Evolutionary conservation across 2,113 vertebrate species (phyloP).

Genomic region (Prochilodus magdalenae): DNA sequence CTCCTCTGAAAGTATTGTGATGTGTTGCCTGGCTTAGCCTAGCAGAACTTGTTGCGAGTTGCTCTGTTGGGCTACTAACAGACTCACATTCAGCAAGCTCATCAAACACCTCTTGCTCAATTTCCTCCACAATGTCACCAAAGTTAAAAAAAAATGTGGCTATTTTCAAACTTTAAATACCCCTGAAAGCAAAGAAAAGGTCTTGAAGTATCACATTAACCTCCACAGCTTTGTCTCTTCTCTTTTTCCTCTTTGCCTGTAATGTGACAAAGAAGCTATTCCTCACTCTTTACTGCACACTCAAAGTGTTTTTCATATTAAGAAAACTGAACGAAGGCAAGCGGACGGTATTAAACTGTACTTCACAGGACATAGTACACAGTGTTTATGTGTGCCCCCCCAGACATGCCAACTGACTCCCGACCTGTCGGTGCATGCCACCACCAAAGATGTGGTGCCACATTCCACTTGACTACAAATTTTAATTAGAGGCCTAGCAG

Average conservation of each 20-base stretch:
- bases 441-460: constrained; percentile 32
- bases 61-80: not conserved
- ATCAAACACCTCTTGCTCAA: not conserved
- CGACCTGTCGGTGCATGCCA: not conserved
- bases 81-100: not conserved
- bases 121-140: not conserved
- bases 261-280: not conserved
- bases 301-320: not conserved
- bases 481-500: constrained; percentile 28
- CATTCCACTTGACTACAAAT: constrained; percentile 12
- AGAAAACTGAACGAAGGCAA: not conserved
- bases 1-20: not conserved
- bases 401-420: not conserved
- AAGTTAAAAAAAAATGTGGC: constrained; percentile 9
- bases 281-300: not conserved
- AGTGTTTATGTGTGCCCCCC: constrained; percentile 3
- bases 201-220: constrained; percentile 22
- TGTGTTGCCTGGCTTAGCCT: not conserved
- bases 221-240: not conserved
- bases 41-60: not conserved
- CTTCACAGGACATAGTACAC: not conserved
- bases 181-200: not conserved
- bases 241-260: not conserved
- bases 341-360: not conserved
- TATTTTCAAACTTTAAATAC: constrained; percentile 12